Conservation (phyloP, 2,888 invertebrate species). For the Calameuta pallipes region DNA sequence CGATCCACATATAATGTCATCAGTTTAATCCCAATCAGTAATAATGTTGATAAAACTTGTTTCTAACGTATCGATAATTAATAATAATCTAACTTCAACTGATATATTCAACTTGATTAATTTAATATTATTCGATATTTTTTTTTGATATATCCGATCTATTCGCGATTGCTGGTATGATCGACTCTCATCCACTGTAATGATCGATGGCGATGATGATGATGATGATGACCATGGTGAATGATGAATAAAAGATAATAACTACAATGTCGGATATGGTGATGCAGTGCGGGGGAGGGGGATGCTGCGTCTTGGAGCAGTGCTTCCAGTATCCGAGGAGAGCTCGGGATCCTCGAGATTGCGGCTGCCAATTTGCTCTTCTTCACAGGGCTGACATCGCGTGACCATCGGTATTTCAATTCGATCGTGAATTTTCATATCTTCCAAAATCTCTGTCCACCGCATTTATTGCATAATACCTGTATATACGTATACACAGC, state of each 20-base stretch:
- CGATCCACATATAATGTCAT: too few species aligned
- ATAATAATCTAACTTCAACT: too few species aligned
- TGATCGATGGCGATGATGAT: too few species aligned
- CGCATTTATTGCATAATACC: not conserved
- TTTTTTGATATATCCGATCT: too few species aligned
- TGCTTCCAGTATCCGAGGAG: constrained; percentile 88
- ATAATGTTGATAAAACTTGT: too few species aligned
- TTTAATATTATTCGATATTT: too few species aligned
- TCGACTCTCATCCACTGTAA: too few species aligned
- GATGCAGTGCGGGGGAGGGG: constrained; percentile 74
- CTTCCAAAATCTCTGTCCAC: not conserved
- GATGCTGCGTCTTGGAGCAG: constrained; percentile 89
- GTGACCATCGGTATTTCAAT: constrained; percentile 63
- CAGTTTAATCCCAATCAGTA: too few species aligned
- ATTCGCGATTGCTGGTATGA: too few species aligned
- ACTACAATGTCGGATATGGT: constrained; percentile 63
- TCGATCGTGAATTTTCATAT: constrained; percentile 13
- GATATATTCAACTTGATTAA: too few species aligned
- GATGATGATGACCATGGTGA: too few species aligned
- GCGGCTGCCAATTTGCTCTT: constrained; percentile 91
- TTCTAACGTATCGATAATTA: too few species aligned
- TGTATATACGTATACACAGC: not conserved
- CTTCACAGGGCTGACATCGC: constrained; percentile 85
- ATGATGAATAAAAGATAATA: constrained; percentile 50
- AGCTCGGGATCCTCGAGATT: constrained; percentile 81